These are phyloP conservation scores for Zosterops hypoxanthus DNA, from an alignment of 2,113 vertebrate genomes.

Conservation along the genomic window DNA sequence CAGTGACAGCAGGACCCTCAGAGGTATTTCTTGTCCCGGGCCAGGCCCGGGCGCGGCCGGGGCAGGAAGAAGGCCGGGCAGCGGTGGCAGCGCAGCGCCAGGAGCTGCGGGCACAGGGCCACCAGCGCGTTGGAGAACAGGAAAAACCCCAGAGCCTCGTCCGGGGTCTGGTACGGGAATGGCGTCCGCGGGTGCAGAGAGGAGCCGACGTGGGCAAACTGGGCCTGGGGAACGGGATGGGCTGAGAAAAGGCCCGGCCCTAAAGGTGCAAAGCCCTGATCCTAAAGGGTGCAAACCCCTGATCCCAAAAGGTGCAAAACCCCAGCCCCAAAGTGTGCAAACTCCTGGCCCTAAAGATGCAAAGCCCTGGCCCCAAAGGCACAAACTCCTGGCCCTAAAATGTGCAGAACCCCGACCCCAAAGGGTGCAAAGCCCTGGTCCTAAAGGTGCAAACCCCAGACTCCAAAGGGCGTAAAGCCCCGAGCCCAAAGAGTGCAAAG, in stretches of 20 bases:
- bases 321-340: no score
- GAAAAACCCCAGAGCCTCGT: constrained; percentile 72
- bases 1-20: constrained; percentile 27
- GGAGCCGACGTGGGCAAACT: constrained; percentile 86
- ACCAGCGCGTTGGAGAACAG: constrained; percentile 79
- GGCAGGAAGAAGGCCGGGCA: constrained; percentile 81
- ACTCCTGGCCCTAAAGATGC: no score
- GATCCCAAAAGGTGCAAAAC: no score
- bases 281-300: no score
- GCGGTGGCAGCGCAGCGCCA: constrained; percentile 78
- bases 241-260: accelerated
- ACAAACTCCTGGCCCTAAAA: no score
- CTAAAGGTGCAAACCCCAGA: no score
- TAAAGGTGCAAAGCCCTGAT: not conserved
- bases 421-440: no score
- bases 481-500: not conserved
- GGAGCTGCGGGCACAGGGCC: constrained; percentile 74
- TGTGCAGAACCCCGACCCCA: no score
- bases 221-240: constrained; percentile 72
- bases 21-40: constrained; percentile 77
- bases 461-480: no score
- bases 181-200: constrained; percentile 83
- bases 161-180: constrained; percentile 83
- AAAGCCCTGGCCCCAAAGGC: no score
- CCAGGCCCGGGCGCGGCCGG: not conserved